phyloP scores from a whole-genome alignment of 2,888 invertebrate genomes.

The Lumbricus terrestris region DNA sequence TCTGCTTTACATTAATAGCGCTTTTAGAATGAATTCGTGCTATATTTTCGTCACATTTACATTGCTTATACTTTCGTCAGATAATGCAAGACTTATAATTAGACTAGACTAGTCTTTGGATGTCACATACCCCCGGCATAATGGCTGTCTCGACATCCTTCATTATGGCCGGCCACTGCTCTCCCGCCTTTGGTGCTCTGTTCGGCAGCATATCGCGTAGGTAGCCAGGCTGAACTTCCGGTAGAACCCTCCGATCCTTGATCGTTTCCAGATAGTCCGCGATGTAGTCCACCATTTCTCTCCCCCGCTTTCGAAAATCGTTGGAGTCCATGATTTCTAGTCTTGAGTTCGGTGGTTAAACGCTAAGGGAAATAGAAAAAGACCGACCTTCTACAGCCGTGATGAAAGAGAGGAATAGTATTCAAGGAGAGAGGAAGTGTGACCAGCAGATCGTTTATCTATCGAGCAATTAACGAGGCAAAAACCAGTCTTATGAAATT shows the following conservation, averaged over 20 bases:
- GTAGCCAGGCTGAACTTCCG: constrained; percentile 56
- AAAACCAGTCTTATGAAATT: neutral
- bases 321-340: constrained; percentile 46
- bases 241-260: constrained; percentile 46
- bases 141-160: constrained; percentile 54
- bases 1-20: neutral
- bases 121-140: constrained; percentile 53
- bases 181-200: constrained; percentile 51
- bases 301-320: constrained; percentile 55
- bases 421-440: neutral
- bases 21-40: neutral
- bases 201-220: constrained; percentile 50
- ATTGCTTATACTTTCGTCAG: neutral
- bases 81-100: neutral
- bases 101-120: neutral
- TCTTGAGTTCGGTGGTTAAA: neutral
- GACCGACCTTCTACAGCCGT: too few species aligned
- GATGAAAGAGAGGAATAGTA: too few species aligned
- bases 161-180: constrained; percentile 53
- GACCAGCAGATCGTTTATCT: neutral
- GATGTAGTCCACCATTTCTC: constrained; percentile 57
- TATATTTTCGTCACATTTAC: neutral
- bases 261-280: constrained; percentile 56
- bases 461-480: neutral
- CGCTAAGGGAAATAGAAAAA: neutral